These are phyloP conservation scores for Prostheceraeus crozeri DNA, from an alignment of 2,888 invertebrate genomes.

Conservation along the genomic window DNA sequence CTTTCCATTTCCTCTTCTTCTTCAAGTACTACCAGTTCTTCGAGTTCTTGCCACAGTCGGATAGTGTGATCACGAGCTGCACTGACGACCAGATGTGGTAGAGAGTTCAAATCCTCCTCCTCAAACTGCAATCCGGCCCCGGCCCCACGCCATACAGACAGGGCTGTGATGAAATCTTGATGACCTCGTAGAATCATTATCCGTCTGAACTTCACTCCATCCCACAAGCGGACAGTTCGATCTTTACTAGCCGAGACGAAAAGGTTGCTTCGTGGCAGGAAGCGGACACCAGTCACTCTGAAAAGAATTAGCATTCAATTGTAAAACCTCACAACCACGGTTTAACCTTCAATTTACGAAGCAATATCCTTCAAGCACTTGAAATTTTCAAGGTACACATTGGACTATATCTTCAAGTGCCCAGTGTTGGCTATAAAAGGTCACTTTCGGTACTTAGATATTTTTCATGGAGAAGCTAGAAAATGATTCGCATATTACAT, in stretches of 20 bases:
- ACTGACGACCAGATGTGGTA: slow-evolving; percentile 69
- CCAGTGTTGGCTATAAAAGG: too few relatives aligned
- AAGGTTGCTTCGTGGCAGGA: slow-evolving; percentile 81
- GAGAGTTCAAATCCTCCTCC: slow-evolving; percentile 74
- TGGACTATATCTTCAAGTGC: too few relatives aligned
- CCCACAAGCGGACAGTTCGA: slow-evolving; percentile 91
- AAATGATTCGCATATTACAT: too few relatives aligned
- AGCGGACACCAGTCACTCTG: slow-evolving; percentile 77
- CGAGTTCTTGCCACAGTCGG: slow-evolving; percentile 74
- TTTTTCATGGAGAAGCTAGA: too few relatives aligned
- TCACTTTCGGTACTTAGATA: too few relatives aligned
- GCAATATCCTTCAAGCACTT: too few relatives aligned
- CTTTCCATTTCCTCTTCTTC: slow-evolving; percentile 74
- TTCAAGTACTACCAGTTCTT: slow-evolving; percentile 80
- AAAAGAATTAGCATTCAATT: slow-evolving; percentile 42
- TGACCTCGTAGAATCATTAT: slow-evolving; percentile 61
- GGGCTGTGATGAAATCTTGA: too few relatives aligned
- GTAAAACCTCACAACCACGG: too few relatives aligned
- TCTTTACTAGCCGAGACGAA: too few relatives aligned
- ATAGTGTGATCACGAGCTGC: slow-evolving; percentile 80
- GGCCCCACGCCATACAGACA: slow-evolving; percentile 2
- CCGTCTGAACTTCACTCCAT: slow-evolving; percentile 80
- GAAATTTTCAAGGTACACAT: too few relatives aligned
- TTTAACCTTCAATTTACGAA: too few relatives aligned
- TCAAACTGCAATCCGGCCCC: neutral